Evolutionary conservation across 2,797 vertebrate genomes (phyloP).

Genomic region (Clarias fuscus): DNA sequence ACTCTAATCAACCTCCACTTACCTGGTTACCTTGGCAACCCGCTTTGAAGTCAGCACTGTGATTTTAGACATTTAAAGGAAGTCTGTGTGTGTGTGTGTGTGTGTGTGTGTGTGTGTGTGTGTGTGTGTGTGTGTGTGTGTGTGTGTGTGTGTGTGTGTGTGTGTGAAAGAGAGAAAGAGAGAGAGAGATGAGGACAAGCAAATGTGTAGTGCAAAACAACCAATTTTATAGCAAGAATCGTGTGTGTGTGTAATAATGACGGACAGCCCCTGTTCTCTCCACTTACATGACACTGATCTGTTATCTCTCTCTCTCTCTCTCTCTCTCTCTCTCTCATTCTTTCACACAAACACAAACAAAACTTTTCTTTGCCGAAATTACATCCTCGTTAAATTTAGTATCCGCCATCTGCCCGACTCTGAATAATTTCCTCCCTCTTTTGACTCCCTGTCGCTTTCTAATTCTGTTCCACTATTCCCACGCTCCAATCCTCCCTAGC

Average conservation of each 20-base stretch:
- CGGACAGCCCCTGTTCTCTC: not conserved
- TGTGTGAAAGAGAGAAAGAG: no score
- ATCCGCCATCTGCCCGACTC: not conserved
- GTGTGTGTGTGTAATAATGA: not conserved
- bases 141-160: not conserved
- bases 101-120: not conserved
- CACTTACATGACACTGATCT: not conserved
- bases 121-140: not conserved
- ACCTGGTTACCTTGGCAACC: conserved; percentile 65
- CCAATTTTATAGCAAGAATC: not conserved
- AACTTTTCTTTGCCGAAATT: not conserved
- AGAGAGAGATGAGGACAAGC: not conserved
- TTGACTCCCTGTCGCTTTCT: not conserved
- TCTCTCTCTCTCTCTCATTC: no score
- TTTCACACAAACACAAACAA: not conserved
- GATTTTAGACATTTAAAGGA: conserved; percentile 15
- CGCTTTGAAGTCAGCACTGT: conserved; percentile 29
- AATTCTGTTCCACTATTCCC: not conserved
- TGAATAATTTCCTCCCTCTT: not conserved
- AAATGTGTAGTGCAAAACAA: not conserved
- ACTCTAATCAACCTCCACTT: conserved; percentile 53
- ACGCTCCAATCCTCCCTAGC: not conserved
- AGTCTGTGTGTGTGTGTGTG: not conserved
- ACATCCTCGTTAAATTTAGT: not conserved
- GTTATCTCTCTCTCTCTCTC: no score